Evolutionary conservation across 1,140 invertebrate genomes (phyloP).

Genomic region (Drosophila grimshawi): DNA sequence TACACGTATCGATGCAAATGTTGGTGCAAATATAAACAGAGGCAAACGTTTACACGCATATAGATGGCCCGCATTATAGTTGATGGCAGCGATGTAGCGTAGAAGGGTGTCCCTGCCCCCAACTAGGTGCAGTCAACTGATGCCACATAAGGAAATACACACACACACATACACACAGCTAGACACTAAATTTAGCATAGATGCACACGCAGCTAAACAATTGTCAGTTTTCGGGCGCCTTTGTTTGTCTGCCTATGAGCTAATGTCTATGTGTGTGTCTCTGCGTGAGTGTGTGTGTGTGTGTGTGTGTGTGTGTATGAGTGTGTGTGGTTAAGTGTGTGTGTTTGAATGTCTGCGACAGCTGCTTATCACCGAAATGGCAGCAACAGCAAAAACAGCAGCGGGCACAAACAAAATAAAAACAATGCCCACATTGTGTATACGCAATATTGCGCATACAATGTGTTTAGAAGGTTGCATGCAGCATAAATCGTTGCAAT

Average conservation of each 20-base stretch:
- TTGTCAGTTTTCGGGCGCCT: slow-evolving; percentile 68
- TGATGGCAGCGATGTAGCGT: not conserved
- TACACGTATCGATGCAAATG: slow-evolving; percentile 23
- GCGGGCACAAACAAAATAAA: slow-evolving; percentile 10
- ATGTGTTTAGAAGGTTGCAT: not conserved
- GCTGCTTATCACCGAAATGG: slow-evolving; percentile 72
- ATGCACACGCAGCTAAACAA: slow-evolving; percentile 70
- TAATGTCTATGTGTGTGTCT: not conserved
- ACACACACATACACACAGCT: slow-evolving; percentile 28
- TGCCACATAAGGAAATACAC: slow-evolving; percentile 49
- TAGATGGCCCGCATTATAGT: slow-evolving; percentile 78
- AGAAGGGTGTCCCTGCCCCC: slow-evolving; percentile 10
- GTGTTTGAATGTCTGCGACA: slow-evolving; percentile 24
- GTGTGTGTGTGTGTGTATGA: slow-evolving; percentile 3
- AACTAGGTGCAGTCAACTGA: slow-evolving; percentile 69
- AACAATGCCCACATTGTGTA: slow-evolving; percentile 52
- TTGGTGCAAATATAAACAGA: slow-evolving; percentile 65
- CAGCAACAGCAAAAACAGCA: slow-evolving; percentile 46
- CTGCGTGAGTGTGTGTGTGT: not conserved
- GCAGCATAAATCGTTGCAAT: slow-evolving; percentile 22
- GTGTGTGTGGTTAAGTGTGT: slow-evolving; percentile 1
- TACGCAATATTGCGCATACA: slow-evolving; percentile 53
- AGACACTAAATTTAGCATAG: slow-evolving; percentile 19
- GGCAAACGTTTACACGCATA: slow-evolving; percentile 70
- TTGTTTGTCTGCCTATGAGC: slow-evolving; percentile 44